Evolutionary conservation across 2,113 vertebrate species (phyloP), one percentile per base, ranked within the genome.

Genomic region (Dolichotis patagonum): DNA sequence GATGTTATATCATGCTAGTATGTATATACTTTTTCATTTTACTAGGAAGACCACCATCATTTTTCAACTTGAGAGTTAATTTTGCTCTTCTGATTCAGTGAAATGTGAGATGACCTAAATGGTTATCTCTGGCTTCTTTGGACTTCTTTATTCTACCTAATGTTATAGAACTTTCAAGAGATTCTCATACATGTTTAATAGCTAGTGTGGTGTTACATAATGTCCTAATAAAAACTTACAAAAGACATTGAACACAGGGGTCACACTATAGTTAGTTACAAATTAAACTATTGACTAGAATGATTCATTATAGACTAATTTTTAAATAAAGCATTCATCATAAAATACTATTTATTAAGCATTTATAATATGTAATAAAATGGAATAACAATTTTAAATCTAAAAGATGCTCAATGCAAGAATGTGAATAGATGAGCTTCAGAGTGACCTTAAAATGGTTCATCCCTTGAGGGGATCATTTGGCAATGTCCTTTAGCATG

Each of bases 81-180:
- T 75, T 41, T 56, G 69, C 54, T 77, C 32, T 38, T 32, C 26
- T 90, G 56, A 4, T 43, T 84, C 35, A 88, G 11, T 8, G 81
- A 81, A 43, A 96, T 92, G 26, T 32, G 30, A 78, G 20, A 9
- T 62, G 60, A 86, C 7, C 26, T 62, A 5, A 73, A 7, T 32
- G 88, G 20, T 1, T 43, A 41, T 69, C 73, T 77, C 32, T 56
- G 56, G n/a, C 35, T 96, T 83, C 92, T 19, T 94, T 75, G 43
- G 0, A 81, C 1, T 85, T 98, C 41, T 43, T 90, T 2, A 2
- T 93, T 93, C 88, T 69, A 30, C 52, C 30, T 67, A 86, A 62
- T 38, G 82, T 89, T 75, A 28, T 41, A 67, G 83, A 73, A 91
- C 73, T 95, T 97, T 95, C 91, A 85, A 89, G 91, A 95, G 20